Conservation (phyloP, 1,140 invertebrate species). For the Ips typographus region DNA sequence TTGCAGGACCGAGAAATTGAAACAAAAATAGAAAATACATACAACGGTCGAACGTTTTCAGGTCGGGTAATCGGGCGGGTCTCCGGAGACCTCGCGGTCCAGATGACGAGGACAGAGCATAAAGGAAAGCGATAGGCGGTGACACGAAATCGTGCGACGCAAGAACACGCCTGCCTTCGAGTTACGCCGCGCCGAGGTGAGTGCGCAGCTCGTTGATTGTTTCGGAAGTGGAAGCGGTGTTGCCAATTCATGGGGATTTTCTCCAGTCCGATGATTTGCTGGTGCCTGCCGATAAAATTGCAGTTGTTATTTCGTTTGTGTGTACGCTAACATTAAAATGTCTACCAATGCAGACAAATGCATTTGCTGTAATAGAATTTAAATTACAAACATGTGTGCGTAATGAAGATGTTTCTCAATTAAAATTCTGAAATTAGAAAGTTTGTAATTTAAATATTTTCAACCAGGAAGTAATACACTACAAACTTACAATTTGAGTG, state of each 20-base stretch:
- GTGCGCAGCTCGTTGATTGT: constrained; percentile 37
- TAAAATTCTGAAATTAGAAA: background rate
- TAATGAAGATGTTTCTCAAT: background rate
- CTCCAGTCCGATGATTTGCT: background rate
- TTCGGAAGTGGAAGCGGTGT: constrained; percentile 16
- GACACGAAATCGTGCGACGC: constrained; percentile 46
- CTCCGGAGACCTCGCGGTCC: constrained; percentile 38
- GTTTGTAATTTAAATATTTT: no score
- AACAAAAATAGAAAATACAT: constrained; percentile 38
- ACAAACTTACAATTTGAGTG: no score
- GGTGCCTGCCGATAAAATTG: background rate
- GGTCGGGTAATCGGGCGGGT: constrained; percentile 45
- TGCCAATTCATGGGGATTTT: constrained; percentile 10
- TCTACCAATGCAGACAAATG: background rate
- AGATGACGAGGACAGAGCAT: constrained; percentile 47
- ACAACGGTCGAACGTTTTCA: constrained; percentile 36
- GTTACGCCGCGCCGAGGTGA: constrained; percentile 29
- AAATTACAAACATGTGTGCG: background rate
- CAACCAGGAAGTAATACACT: no score
- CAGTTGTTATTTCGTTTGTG: background rate
- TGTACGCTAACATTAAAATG: background rate
- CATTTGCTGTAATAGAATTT: background rate
- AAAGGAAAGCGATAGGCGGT: constrained; percentile 47
- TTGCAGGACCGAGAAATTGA: constrained; percentile 31
- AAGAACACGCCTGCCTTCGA: constrained; percentile 30